Base-by-base conservation (phyloP, 2,797 vertebrate species). In the Spheniscus humboldti region DNA sequence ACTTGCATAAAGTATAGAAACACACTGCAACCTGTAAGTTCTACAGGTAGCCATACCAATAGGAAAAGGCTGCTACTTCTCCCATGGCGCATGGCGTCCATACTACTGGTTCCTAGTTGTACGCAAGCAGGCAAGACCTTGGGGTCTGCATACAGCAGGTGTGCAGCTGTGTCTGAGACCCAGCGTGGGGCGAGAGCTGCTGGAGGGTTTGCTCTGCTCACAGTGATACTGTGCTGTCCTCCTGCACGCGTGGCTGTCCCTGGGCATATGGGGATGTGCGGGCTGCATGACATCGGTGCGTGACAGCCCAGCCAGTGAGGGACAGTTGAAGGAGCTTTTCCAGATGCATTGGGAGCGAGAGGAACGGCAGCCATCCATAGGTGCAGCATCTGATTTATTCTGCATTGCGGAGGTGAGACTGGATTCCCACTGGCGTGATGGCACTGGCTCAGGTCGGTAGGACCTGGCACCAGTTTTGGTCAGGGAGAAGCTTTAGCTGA, bases 181-280 rank as follows among this genome's bases (percentile, higher is more conserved):
- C 11, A 50, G 37, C 1, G 1, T 6, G 15, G 45, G 24, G 11
- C 18, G 1, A 53, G 66, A 71, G 50, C 52, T 79, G 37, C 68
- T 41, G 50, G 22, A 48, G 25, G 28, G 8, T 90, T 86, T 43
- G 30, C 23, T 5, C 0, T 75, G 43, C 31, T 78, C 43, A 28
- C 1, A 0, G 28, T 27, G 37, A 19, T 8, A n/a, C 27, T 0
- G 0, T 1, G 3, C 13, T 60, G 13, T 60, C n/a, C 10, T 69
- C 19, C 59, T 53, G 57, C 10, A 7, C 0, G 3, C 0, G 1
- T 68, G 53, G 18, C 48, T 87, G 19, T 62, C 37, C n/a, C 30
- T 16, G 31, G 53, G 9, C 3, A 0, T 43, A 16, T 4, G 6
- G 55, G 63, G 59, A 76, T 6, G 6, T 7, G 17, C 3, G 22